These are phyloP conservation scores for Heliothis virescens DNA, from an alignment of 1,140 invertebrate genomes.

Conservation along the genomic window DNA sequence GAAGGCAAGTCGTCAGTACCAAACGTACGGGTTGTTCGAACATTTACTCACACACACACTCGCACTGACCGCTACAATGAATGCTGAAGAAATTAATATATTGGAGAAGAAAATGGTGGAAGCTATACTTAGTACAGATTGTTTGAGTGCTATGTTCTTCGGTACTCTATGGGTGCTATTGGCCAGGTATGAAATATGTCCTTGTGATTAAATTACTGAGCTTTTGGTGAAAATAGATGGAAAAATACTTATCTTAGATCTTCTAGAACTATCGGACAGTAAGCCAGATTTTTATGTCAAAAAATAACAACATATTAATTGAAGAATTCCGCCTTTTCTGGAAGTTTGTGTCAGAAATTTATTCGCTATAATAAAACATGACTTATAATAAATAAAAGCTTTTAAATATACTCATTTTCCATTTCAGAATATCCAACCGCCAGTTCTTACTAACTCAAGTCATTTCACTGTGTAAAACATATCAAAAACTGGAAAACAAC, in stretches of 20 bases:
- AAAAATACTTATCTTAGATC: neutral
- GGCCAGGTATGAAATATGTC: conserved; percentile 60
- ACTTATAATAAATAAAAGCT: too few relatives aligned
- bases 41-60: conserved; percentile 61
- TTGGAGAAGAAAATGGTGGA: conserved; percentile 65
- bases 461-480: conserved; percentile 60
- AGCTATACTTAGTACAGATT: conserved; percentile 62
- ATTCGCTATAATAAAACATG: too few relatives aligned
- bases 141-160: conserved; percentile 65
- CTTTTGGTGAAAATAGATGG: neutral
- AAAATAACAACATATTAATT: too few relatives aligned
- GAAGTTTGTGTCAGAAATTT: too few relatives aligned
- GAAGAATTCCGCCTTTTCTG: too few relatives aligned
- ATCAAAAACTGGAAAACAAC: conserved; percentile 63
- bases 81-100: conserved; percentile 54
- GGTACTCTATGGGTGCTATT: conserved; percentile 68
- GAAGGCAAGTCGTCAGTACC: neutral
- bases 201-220: neutral
- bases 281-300: too few relatives aligned
- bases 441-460: conserved; percentile 55
- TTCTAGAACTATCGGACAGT: too few relatives aligned
- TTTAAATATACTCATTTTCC: too few relatives aligned
- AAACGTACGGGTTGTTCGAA: conserved; percentile 64
- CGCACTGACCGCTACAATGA: conserved; percentile 56
- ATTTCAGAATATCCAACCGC: conserved; percentile 43